Evolutionary conservation across 2,113 vertebrate genomes (phyloP).

Genomic region (Thunnus thynnus): DNA sequence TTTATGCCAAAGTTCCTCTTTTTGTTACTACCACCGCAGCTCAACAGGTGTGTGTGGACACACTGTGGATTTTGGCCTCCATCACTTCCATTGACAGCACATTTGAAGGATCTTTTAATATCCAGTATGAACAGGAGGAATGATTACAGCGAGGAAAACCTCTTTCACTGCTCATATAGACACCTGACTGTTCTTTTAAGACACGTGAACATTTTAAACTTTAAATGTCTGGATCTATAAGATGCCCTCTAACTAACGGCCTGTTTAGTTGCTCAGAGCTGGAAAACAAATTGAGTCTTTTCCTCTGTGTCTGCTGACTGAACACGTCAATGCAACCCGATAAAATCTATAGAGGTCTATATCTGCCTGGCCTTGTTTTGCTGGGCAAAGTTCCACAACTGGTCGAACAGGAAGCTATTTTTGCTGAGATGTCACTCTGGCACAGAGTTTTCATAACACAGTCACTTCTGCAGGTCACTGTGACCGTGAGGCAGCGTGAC

Average conservation of each 20-base stretch:
- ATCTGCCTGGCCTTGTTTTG: not conserved
- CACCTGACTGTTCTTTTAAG: no score
- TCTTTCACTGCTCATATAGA: no score
- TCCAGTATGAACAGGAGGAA: no score
- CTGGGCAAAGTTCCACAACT: slow-evolving; percentile 17
- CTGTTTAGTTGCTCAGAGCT: not conserved
- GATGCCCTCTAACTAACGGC: not conserved
- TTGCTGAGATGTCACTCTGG: not conserved
- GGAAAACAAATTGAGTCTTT: not conserved
- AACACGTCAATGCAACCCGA: slow-evolving; percentile 28
- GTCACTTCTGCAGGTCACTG: not conserved
- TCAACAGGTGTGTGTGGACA: no score
- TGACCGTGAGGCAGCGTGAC: no score
- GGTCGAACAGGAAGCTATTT: slow-evolving; percentile 4
- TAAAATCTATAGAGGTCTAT: not conserved
- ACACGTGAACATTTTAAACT: no score
- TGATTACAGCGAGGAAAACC: no score
- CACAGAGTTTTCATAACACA: not conserved
- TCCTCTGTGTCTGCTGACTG: not conserved
- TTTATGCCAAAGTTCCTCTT: no score
- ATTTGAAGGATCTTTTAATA: no score
- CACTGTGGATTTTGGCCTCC: no score
- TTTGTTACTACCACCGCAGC: no score
- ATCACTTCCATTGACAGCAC: no score
- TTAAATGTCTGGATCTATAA: not conserved